Evolutionary conservation across 2,797 vertebrate genomes (phyloP).

Genomic region (Falco peregrinus): DNA sequence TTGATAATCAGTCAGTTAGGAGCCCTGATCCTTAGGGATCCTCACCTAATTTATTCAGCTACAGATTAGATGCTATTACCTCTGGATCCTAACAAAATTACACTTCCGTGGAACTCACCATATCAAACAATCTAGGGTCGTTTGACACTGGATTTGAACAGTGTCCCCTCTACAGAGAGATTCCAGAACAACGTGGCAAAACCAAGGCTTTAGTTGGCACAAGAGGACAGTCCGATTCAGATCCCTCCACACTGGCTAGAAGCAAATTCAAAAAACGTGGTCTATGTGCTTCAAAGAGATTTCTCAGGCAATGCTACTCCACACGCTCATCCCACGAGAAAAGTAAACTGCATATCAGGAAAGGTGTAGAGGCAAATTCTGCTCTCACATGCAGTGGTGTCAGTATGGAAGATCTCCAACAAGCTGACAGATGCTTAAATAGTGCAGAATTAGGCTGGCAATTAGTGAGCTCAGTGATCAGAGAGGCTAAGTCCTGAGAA

Average conservation of each 20-base stretch:
- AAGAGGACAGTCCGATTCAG: background rate
- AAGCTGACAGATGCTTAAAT: background rate
- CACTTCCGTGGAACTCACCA: background rate
- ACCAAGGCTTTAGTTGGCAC: background rate
- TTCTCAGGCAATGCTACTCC: background rate
- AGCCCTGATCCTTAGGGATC: background rate
- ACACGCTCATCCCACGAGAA: background rate
- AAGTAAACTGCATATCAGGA: background rate
- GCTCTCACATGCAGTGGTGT: background rate
- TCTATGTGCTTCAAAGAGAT: background rate
- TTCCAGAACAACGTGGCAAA: background rate
- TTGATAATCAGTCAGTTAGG: background rate
- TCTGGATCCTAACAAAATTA: background rate
- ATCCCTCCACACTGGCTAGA: background rate
- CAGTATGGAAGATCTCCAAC: background rate
- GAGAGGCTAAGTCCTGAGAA: background rate
- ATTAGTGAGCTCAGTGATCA: background rate
- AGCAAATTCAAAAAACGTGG: background rate
- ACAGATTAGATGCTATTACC: background rate
- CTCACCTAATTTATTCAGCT: background rate
- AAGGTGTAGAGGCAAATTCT: background rate
- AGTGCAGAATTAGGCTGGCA: background rate
- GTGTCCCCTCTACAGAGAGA: background rate
- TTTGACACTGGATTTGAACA: background rate
- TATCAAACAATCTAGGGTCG: background rate